These are phyloP conservation scores for Gadopsis marmoratus DNA, from an alignment of 2,797 vertebrate species.

Conservation along the genomic window DNA sequence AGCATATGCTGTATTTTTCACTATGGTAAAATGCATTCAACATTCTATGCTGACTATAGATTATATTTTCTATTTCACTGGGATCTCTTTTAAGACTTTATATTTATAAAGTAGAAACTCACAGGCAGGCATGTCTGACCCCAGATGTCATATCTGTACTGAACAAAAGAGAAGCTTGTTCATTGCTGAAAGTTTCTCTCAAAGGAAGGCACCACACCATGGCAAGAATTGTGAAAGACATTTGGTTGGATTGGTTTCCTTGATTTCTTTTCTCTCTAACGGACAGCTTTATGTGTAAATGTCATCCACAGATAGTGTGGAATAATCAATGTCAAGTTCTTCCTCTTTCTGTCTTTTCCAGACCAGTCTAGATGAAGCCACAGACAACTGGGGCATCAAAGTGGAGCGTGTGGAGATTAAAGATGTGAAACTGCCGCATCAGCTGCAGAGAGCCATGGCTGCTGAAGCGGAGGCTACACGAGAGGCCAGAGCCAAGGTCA, in stretches of 20 bases:
- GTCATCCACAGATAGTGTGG: neutral
- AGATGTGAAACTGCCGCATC: slow-evolving; percentile 86
- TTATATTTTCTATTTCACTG: neutral
- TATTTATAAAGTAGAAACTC: too few relatives aligned
- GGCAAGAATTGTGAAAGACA: neutral
- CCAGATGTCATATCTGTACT: too few relatives aligned
- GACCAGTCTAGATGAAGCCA: slow-evolving; percentile 85
- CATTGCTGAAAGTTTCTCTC: neutral
- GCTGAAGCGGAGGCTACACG: slow-evolving; percentile 86
- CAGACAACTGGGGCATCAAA: slow-evolving; percentile 88
- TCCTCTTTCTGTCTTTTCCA: slow-evolving; percentile 49
- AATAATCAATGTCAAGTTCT: neutral
- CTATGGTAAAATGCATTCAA: neutral
- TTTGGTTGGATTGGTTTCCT: neutral
- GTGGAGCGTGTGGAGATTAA: slow-evolving; percentile 90
- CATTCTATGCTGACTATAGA: neutral
- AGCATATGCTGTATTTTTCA: neutral
- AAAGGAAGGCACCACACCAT: neutral
- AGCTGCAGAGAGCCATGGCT: slow-evolving; percentile 88
- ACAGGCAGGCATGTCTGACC: neutral
- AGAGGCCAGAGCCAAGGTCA: slow-evolving; percentile 88
- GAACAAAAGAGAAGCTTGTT: neutral
- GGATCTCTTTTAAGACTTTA: neutral
- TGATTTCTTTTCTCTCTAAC: neutral
- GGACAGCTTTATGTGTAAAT: neutral